phyloP scores from a whole-genome alignment of 2,113 vertebrate species.

The Poeciliopsis prolifica region DNA sequence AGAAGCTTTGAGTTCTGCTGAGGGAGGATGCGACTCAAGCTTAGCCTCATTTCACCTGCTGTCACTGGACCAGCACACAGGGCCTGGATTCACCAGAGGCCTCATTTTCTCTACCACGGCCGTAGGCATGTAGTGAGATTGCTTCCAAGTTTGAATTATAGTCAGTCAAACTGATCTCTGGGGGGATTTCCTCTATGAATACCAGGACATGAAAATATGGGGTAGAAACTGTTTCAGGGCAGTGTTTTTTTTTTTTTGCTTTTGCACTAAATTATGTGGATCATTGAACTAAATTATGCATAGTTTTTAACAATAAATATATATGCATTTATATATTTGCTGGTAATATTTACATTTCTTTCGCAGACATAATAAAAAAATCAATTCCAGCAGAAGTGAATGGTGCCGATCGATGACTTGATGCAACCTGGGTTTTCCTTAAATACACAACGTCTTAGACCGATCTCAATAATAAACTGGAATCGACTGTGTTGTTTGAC shows the following conservation, averaged over 20 bases:
- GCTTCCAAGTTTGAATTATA: neutral
- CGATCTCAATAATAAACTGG: no score
- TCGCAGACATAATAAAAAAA: no score
- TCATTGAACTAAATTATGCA: neutral
- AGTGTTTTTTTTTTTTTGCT: no score
- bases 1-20: neutral
- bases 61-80: neutral
- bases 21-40: neutral
- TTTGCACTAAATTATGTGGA: neutral
- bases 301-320: neutral
- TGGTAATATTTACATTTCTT: no score
- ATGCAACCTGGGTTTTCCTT: no score
- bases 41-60: neutral
- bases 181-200: neutral
- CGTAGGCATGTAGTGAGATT: neutral
- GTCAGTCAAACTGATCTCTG: neutral
- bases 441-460: no score
- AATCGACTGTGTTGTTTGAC: no score
- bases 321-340: no score
- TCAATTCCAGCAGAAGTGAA: no score
- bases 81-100: neutral
- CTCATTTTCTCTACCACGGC: neutral
- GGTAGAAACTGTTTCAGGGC: neutral
- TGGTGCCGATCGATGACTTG: no score
- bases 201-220: neutral